Evolutionary conservation across 2,888 invertebrate genomes (phyloP), one percentile per base, ranked within the genome.

Genomic region (Gibbula magus): DNA sequence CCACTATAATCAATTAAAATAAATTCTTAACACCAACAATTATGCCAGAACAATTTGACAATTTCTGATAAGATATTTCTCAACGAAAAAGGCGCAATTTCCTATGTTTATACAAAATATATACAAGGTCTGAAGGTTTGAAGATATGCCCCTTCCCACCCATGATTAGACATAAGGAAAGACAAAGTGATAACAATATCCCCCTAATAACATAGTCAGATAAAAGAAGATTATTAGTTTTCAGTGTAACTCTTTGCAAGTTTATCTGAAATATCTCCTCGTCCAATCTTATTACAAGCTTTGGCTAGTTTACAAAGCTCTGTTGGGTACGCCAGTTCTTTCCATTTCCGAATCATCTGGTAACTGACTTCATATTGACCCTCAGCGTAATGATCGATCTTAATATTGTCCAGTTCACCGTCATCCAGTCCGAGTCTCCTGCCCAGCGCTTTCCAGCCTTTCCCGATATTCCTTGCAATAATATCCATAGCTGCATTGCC

Each of bases 341-440:
- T 67, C 79, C 79, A 79, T 22, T 79, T 66, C 3, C 66, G 75
- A 20, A 79, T 10, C 3, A 76, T 54, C 25, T 76, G 79, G 35
- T 76, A 70, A 32, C 35, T 67, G 1, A 79, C 67, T 35, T 79
- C 79, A 16, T 16, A 22, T 54, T 66, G 53, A 16, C 79, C 76
- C 39, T 75, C 51, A 16, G 16, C 20, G 0, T 18, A 7, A 52
- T 67, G 25, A 16, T 79, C 67, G 7, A 52, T 3, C 7, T 25
- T 10, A 53, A 79, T 53, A 54, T 75, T 51, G 52, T 76, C 79
- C 53, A 79, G 51, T 66, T 75, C 32, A 13, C 56, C 52, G 4
- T 79, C 76, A 0, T 25, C 2, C 13, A 79, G 53, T 13, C 61
- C 52, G 0, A 79, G 75, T 0, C 1, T 2, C 7, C 70, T 45